A percentile compares a stretch with the other conserved stretches of the same genome.
Conservation (phyloP, 2,888 invertebrate species). For the Clivina fossor region DNA sequence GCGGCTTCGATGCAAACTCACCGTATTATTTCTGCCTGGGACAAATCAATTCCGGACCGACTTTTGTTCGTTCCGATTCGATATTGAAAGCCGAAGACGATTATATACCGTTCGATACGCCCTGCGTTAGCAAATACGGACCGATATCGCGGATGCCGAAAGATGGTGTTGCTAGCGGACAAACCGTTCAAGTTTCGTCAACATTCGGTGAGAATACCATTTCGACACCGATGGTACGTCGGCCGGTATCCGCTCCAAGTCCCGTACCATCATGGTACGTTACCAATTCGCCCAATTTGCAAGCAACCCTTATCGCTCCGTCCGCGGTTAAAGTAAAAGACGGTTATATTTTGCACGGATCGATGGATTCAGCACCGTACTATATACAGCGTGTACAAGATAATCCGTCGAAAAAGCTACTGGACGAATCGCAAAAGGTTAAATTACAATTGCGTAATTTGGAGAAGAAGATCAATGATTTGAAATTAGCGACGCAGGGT, state of each 20-base stretch:
- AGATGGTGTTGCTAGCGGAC: constrained; percentile 44
- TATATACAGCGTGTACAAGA: constrained; percentile 49
- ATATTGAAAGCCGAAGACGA: constrained; percentile 61
- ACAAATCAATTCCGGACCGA: constrained; percentile 47
- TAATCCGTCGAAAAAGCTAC: constrained; percentile 51
- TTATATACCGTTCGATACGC: constrained; percentile 67
- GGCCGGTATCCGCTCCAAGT: constrained; percentile 56
- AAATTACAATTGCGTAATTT: constrained; percentile 62
- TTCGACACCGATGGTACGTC: constrained; percentile 48
- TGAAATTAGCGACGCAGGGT: constrained; percentile 60
- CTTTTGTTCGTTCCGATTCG: constrained; percentile 58
- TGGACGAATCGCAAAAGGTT: constrained; percentile 62
- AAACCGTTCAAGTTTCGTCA: constrained; percentile 43
- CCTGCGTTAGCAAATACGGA: constrained; percentile 67
- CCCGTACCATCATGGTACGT: constrained; percentile 44
- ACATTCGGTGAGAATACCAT: constrained; percentile 48
- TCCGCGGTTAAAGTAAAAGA: constrained; percentile 51
- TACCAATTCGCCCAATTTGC: constrained; percentile 45
- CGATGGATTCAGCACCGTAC: constrained; percentile 39
- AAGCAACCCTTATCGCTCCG: constrained; percentile 45
- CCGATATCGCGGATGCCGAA: constrained; percentile 63
- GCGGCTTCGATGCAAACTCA: constrained; percentile 40
- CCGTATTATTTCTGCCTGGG: constrained; percentile 51
- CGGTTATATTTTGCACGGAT: constrained; percentile 55
- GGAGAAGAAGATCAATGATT: constrained; percentile 63